Evolutionary conservation across 2,888 invertebrate species (phyloP).

Genomic region (Ophraella communa): DNA sequence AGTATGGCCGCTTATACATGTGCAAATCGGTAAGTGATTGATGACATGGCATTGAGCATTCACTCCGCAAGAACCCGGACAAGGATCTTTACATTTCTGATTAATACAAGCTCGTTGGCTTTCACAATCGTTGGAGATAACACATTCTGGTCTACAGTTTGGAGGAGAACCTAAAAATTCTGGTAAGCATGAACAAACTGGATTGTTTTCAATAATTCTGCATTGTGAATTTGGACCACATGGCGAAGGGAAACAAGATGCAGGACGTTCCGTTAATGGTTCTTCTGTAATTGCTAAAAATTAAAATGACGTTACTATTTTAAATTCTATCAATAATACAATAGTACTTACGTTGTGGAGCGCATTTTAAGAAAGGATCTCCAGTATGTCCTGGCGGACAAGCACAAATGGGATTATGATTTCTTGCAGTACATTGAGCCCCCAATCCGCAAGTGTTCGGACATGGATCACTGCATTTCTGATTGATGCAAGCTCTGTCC

Average conservation of each 20-base stretch:
- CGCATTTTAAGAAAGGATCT: constrained; percentile 83
- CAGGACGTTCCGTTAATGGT: constrained; percentile 68
- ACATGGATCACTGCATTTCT: constrained; percentile 87
- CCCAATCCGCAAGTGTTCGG: constrained; percentile 86
- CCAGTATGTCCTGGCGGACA: constrained; percentile 86
- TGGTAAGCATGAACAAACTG: constrained; percentile 80
- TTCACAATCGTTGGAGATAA: constrained; percentile 79
- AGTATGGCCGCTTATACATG: constrained; percentile 75
- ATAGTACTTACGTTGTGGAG: constrained; percentile 68
- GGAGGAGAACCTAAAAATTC: constrained; percentile 81
- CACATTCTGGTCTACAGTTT: constrained; percentile 80
- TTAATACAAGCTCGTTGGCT: constrained; percentile 78
- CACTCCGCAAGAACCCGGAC: constrained; percentile 81
- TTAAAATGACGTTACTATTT: neutral
- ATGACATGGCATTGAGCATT: constrained; percentile 80
- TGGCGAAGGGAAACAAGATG: constrained; percentile 81
- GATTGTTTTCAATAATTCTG: constrained; percentile 74
- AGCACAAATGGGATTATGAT: constrained; percentile 87
- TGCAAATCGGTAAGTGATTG: constrained; percentile 83
- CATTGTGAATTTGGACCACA: constrained; percentile 86
- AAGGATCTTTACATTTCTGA: constrained; percentile 82
- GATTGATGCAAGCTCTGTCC: constrained; percentile 83
- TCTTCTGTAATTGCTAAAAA: constrained; percentile 52
- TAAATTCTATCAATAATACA: too few relatives aligned
- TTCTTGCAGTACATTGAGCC: constrained; percentile 81